Evolutionary conservation across 2,888 invertebrate genomes (phyloP), one percentile per base, ranked within the genome.

Genomic region (Melanotus villosus): DNA sequence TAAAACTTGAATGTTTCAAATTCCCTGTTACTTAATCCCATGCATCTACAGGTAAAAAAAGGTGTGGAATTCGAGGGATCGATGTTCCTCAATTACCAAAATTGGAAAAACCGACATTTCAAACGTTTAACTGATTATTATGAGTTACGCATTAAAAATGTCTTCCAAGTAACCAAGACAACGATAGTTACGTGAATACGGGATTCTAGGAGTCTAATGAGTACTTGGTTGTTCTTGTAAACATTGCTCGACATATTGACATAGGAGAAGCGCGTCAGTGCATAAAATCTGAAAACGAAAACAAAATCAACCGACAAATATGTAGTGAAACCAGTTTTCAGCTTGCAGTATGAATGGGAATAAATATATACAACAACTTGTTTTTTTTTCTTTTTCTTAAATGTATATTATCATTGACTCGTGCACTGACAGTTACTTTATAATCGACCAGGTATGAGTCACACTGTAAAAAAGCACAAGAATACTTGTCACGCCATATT

Each of bases 391-490:
- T n/a, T n/a, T n/a, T n/a, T n/a, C n/a, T n/a, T n/a, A n/a, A 34
- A 60, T 47, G 43, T 43, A 47, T 45, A 45, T 60, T 60, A 60
- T 60, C 45, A 47, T 60, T 45, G 59, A 60, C 59, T 45, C 12
- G 30, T 12, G 34, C 30, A 60, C 47, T 10, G 30, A 60, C 59
- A 47, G 59, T 60, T 60, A 60, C 19, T 47, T 45, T 59, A 47
- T 59, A 59, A 59, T 59, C 59, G 14, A 47, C 23, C 47, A n/a
- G 9, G 45, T 16, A 43, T 60, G 59, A 60, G 47, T 60, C 59
- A 60, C 47, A 12, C 23, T 19, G 47, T 12, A 47, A 23, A 47
- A 47, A 47, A 47, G 12, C 23, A 14, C 12, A 23, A 23, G 23
- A 47, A 47, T 47, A 47, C 47, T 47, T 45, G 23, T 47, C 21